Base-by-base conservation (phyloP, 2,888 invertebrate species). In the Bimastos eiseni region DNA sequence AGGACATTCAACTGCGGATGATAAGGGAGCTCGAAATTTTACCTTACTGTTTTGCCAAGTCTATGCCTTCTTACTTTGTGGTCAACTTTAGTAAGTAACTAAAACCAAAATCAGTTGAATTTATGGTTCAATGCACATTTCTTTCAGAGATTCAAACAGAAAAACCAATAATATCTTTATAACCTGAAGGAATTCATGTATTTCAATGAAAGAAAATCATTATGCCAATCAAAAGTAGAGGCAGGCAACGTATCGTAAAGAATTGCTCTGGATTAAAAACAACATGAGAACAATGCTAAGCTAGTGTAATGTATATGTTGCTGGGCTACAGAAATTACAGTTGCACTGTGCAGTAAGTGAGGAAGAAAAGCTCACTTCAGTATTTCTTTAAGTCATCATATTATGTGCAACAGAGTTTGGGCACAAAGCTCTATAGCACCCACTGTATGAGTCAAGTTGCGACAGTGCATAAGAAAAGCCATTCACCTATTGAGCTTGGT, bases 401-500 rank as follows among this genome's bases (percentile, higher is more conserved):
- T n/a, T 17, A 38, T 24, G 21, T n/a, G 1, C 13, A 30, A 0
- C 2, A 36, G 38, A 38, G 38, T 41, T 41, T 41, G 13, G 89
- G n/a, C 21, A 21, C 44, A 41, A 49, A 49, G 49, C 49, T 49
- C 24, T 15, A 24, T 49, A 30, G 13, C 70, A 70, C n/a, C 30
- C 2, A 70, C n/a, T 70, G n/a, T 17, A 70, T 70, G 30, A n/a
- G 70, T 70, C 70, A 70, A 70, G 70, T 13, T 70, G n/a, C n/a
- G 70, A 70, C 8, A 70, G 70, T 49, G 6, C n/a, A 70, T n/a
- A 30, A 70, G 30, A 70, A 70, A 6, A 70, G n/a, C 30, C 8
- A n/a, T n/a, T 38, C 24, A 89, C 95, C 95, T 55, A 96, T 96
- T 90, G 96, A 96, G 92, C 99, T 99, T 89, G 99, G 99, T 97